Evolutionary conservation across 2,888 invertebrate species (phyloP), one percentile per base, ranked within the genome.

Genomic region (Diarsia mendica): DNA sequence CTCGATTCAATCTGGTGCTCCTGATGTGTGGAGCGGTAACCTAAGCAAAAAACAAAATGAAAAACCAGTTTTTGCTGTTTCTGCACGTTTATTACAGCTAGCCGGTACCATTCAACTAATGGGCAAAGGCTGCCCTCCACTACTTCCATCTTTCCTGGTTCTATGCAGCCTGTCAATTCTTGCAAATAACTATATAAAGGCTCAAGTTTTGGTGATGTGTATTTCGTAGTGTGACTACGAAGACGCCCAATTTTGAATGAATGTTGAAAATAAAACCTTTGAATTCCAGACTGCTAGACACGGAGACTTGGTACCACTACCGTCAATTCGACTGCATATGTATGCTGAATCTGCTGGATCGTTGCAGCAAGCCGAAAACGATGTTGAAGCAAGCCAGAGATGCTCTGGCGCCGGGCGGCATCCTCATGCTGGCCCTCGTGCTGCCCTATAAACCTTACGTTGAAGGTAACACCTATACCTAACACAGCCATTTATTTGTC

Each of bases 391-490:
- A 98, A 88, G 98, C 99, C 48, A 97, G 97, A 84, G 92, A 96
- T 33, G 97, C 98, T 1, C 95, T 99, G 64, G 97, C 97, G 10
- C 97, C 98, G 0, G 97, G 97, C 70, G 99, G 99, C 1, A 95
- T 97, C 46, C 97, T 98, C 39, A 92, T 99, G 64, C 96, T 99
- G n/a, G 99, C 99, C 0, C 96, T 99, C 3, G 99, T 99, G 20
- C 96, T 99, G 80, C 99, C 99, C 0, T 99, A 99, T 95, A 98
- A 98, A 87, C 99, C 99, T 72, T 99, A 99, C 92, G 99, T 99
- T 0, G 99, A 99, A 97, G 98, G 98, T 97, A 96, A 78, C 18
- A 9, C 20, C n/a, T 4, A n/a, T n/a, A n/a, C n/a, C n/a, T n/a
- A n/a, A n/a, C n/a, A n/a, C n/a, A n/a, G n/a, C n/a, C n/a, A n/a